phyloP scores from a whole-genome alignment of 2,113 vertebrate species.

The Takifugu bimaculatus region DNA sequence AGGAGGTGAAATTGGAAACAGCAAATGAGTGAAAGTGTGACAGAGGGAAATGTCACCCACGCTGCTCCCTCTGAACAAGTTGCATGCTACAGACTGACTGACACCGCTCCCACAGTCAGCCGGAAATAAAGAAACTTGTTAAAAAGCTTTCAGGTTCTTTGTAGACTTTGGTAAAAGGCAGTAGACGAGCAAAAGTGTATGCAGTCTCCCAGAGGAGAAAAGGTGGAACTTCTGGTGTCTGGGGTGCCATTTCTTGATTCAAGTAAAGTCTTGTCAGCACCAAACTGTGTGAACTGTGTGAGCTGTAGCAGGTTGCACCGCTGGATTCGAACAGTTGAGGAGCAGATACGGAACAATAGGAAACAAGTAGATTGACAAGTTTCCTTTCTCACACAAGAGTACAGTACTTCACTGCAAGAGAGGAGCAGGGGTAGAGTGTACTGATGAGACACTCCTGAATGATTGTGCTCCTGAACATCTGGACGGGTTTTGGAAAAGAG shows the following conservation, averaged over 20 bases:
- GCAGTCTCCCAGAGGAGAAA: constrained; percentile 45
- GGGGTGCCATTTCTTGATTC: constrained; percentile 27
- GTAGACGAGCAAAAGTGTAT: constrained; percentile 50
- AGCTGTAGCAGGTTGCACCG: neutral
- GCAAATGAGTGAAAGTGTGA: constrained; percentile 54
- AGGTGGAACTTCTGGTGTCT: constrained; percentile 40
- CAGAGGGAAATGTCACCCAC: constrained; percentile 64
- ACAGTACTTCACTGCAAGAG: neutral
- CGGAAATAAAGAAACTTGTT: constrained; percentile 58
- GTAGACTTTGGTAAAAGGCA: constrained; percentile 70
- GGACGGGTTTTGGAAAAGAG: too few relatives aligned
- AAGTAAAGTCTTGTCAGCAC: constrained; percentile 41
- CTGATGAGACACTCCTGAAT: too few relatives aligned
- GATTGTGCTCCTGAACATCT: too few relatives aligned
- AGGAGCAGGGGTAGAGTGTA: neutral
- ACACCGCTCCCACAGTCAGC: constrained; percentile 53
- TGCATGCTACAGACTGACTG: constrained; percentile 46
- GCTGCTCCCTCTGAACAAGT: constrained; percentile 61
- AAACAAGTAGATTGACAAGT: neutral
- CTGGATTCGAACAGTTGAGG: neutral
- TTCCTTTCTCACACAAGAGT: neutral
- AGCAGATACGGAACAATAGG: neutral
- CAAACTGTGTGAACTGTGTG: constrained; percentile 47
- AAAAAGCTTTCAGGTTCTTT: constrained; percentile 68
- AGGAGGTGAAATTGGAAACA: constrained; percentile 46